Evolutionary conservation across 1,140 invertebrate genomes (phyloP).

Genomic region (Trigoniulus corallinus): DNA sequence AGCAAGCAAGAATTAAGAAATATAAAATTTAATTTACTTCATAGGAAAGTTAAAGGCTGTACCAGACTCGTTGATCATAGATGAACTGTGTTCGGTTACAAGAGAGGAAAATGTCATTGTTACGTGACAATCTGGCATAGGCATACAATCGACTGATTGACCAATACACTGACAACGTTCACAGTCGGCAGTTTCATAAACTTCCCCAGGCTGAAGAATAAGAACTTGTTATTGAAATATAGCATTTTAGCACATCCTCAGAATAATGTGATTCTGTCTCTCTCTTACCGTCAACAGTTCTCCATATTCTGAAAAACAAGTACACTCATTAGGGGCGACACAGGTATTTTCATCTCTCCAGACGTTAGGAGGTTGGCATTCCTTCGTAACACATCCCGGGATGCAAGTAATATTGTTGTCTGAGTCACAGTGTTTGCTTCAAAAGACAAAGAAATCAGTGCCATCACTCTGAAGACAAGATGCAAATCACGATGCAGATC

Average conservation of each 20-base stretch:
- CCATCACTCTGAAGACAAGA: too few relatives aligned
- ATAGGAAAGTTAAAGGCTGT: too few relatives aligned
- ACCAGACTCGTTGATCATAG: too few relatives aligned
- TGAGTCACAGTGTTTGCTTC: neutral
- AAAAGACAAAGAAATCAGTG: too few relatives aligned
- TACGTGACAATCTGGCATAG: too few relatives aligned
- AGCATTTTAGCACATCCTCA: conserved; percentile 8
- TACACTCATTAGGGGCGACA: conserved; percentile 30
- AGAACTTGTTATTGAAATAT: conserved; percentile 9
- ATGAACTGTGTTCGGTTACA: too few relatives aligned
- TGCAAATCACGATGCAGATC: too few relatives aligned
- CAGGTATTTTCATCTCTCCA: conserved; percentile 52
- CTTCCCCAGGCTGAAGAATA: conserved; percentile 35
- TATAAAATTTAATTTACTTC: too few relatives aligned
- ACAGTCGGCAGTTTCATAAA: conserved; percentile 37
- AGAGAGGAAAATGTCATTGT: too few relatives aligned
- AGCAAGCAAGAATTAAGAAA: too few relatives aligned
- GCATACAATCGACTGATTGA: conserved; percentile 48
- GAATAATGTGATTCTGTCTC: neutral
- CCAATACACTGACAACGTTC: conserved; percentile 55
- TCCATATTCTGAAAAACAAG: conserved; percentile 25
- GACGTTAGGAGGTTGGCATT: conserved; percentile 26
- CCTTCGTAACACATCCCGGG: conserved; percentile 24
- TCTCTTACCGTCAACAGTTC: conserved; percentile 38
- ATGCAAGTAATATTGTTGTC: conserved; percentile 25